Evolutionary conservation across 1,140 invertebrate species (phyloP).

Genomic region (Lucilia sericata): DNA sequence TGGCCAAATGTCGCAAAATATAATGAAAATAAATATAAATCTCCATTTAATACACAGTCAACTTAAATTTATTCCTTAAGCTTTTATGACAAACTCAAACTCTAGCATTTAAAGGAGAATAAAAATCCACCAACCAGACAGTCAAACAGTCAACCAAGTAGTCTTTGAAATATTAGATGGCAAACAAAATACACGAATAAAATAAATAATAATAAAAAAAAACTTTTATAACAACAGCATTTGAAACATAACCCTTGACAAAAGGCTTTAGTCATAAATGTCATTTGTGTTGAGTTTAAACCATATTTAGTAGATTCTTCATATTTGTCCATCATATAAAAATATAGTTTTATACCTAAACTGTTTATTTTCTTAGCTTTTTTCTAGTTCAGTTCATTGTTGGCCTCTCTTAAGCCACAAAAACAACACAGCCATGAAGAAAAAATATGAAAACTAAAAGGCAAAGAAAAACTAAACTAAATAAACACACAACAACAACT

Average conservation of each 20-base stretch:
- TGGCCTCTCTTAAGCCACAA: too few species aligned
- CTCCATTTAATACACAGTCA: too few species aligned
- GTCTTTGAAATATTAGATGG: neutral
- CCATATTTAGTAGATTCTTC: constrained; percentile 1
- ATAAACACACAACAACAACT: neutral
- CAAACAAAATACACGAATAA: neutral
- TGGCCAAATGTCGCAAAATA: constrained; percentile 1
- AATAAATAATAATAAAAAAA: neutral
- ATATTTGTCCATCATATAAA: too few species aligned
- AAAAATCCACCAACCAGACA: neutral
- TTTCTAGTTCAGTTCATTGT: too few species aligned
- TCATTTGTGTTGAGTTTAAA: constrained; percentile 24
- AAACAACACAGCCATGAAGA: too few species aligned
- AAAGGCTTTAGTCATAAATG: constrained; percentile 40
- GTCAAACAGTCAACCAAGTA: too few species aligned
- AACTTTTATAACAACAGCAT: neutral
- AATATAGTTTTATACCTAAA: too few species aligned
- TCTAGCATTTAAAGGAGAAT: neutral
- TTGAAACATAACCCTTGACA: constrained; percentile 24
- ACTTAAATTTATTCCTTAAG: too few species aligned
- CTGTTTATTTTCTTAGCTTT: too few species aligned
- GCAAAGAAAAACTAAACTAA: neutral
- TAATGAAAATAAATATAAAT: neutral
- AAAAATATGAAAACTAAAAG: too few species aligned
- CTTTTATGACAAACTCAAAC: too few species aligned